These are phyloP conservation scores for Drosophila merina DNA, from an alignment of 2,888 invertebrate genomes.

Conservation along the genomic window DNA sequence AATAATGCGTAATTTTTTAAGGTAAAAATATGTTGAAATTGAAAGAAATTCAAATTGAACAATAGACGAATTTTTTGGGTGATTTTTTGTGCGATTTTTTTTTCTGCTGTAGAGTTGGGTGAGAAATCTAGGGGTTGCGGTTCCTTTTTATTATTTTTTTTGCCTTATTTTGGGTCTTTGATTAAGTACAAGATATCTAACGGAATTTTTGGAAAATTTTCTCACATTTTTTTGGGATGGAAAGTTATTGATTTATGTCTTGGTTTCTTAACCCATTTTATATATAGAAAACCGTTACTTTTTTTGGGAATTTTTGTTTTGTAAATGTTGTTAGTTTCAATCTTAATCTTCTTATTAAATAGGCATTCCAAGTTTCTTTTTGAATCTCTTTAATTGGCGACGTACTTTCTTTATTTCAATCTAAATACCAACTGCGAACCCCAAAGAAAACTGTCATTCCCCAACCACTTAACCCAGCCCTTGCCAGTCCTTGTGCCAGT, in stretches of 20 bases:
- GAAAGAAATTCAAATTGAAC: conserved; percentile 50
- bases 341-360: too few species aligned
- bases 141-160: conserved; percentile 20
- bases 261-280: conserved; percentile 33
- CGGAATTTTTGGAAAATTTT: conserved; percentile 70
- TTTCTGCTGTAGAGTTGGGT: conserved; percentile 29
- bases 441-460: conserved; percentile 11
- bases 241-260: conserved; percentile 25
- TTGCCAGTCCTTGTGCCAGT: not conserved
- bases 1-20: conserved; percentile 76
- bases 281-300: not conserved
- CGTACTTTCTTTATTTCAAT: not conserved
- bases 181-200: conserved; percentile 58
- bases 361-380: not conserved
- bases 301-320: not conserved
- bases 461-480: conserved; percentile 17
- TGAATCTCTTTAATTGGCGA: not conserved
- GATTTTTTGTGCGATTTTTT: conserved; percentile 46
- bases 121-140: conserved; percentile 39
- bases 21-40: conserved; percentile 55
- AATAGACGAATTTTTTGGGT: conserved; percentile 56
- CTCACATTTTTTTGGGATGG: conserved; percentile 52
- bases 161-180: conserved; percentile 42
- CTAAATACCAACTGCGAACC: conserved; percentile 11
- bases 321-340: too few species aligned